A percentile compares a stretch with the other conserved stretches of the same genome.
Conservation (phyloP, 2,113 vertebrate genomes). For the Campylomormyrus numenius region DNA sequence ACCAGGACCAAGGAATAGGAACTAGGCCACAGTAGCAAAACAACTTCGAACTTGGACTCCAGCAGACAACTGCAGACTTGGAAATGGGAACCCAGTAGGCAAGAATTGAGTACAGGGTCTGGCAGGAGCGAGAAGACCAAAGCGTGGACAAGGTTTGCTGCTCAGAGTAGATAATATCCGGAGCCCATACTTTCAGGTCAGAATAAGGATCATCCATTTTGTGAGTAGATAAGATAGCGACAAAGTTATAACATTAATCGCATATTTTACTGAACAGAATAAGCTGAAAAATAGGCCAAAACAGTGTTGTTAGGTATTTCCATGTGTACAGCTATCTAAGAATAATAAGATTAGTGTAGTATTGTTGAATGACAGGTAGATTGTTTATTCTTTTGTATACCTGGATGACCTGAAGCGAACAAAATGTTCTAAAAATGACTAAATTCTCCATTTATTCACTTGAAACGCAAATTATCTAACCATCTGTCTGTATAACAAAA, state of each 20-base stretch:
- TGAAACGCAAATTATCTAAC: background rate
- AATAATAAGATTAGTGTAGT: background rate
- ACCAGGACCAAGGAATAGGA: background rate
- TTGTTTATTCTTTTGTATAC: background rate
- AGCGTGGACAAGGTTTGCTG: background rate
- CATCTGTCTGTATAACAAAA: background rate
- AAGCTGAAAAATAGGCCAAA: background rate
- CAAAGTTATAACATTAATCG: background rate
- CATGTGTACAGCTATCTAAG: background rate
- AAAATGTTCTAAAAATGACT: background rate
- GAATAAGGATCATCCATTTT: background rate
- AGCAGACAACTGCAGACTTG: background rate
- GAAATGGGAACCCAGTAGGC: background rate
- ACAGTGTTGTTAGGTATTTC: background rate
- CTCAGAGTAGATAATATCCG: background rate
- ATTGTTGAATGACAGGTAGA: background rate
- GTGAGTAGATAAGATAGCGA: background rate
- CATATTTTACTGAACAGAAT: background rate
- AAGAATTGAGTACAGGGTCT: background rate
- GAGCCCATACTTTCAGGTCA: background rate
- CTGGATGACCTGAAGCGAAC: background rate
- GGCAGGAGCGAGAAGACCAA: background rate
- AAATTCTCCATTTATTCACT: background rate
- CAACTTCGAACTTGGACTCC: background rate
- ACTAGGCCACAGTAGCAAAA: background rate